Base-by-base conservation (phyloP, 2,113 vertebrate species). In the Mormyrus iriodes region DNA sequence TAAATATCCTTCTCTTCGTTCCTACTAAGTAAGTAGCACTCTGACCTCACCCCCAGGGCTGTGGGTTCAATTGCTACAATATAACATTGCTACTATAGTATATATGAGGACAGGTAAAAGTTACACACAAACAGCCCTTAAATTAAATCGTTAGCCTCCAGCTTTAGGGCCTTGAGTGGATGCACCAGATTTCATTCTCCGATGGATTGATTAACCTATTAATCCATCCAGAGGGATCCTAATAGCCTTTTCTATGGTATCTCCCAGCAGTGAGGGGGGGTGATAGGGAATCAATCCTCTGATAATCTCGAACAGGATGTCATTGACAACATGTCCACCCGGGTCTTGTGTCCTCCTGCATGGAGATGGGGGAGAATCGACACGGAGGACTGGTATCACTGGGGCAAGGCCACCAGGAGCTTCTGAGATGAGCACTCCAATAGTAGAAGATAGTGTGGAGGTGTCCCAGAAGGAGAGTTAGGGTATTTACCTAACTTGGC, bases 271-370 rank as follows among this genome's bases (percentile, higher is more conserved):
- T 35, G 51, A n/a, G 65, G 88, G 89, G 89, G 3, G 82, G 90
- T 89, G 91, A 88, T 90, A 79, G 89, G 35, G 39, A 91, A 94
- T 94, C 91, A 93, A 94, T 94, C 88, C 87, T 94, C 90, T 93
- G 94, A 95, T 93, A 92, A 92, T 91, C 92, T 91, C 93, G 91
- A 94, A 93, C 93, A 94, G 91, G 65, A 17, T 49, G 84, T 9
- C 90, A 95, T 93, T 91, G 93, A 94, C 93, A 91, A 92, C 35
- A 53, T 87, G 73, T 93, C 91, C 88, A 90, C 58, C 61, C 76
- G 85, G 90, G 79, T 88, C 58, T 85, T 91, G 82, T n/a, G 1
- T n/a, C 82, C 48, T 44, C 44, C 44, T 48, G 82, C 10, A 46
- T 46, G 92, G 91, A 89, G 55, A 53, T 12, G 49, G 86, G 89